Conservation (phyloP, 2,797 vertebrate species). For the Orestias chungarensis region DNA sequence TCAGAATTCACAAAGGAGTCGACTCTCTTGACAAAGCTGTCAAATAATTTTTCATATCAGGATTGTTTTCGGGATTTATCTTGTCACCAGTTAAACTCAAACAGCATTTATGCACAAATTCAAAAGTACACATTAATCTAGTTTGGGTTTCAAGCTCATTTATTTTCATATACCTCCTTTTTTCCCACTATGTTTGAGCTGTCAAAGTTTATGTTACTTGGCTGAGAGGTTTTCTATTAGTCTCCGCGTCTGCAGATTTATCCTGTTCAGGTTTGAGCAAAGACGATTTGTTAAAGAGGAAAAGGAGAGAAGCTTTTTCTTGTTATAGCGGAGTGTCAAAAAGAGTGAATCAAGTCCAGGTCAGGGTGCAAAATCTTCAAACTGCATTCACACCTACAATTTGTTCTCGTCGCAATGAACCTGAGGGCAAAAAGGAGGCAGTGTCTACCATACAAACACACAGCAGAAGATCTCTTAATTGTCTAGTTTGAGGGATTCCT, state of each 20-base stretch:
- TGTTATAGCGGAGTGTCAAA: constrained; percentile 20
- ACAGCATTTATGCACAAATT: constrained; percentile 52
- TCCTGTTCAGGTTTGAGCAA: constrained; percentile 24
- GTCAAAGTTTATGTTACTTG: constrained; percentile 60
- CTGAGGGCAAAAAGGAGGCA: constrained; percentile 6
- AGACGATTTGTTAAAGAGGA: constrained; percentile 15
- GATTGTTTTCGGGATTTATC: constrained; percentile 22
- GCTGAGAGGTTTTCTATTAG: constrained; percentile 52
- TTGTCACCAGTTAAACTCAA: constrained; percentile 61
- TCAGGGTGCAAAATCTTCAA: constrained; percentile 22
- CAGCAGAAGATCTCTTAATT: neutral
- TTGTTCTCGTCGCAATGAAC: constrained; percentile 11
- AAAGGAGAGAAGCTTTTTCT: constrained; percentile 19
- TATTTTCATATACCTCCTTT: constrained; percentile 55
- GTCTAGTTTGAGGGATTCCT: neutral
- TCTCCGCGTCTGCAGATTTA: constrained; percentile 35
- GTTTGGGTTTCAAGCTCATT: constrained; percentile 54
- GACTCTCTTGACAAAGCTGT: constrained; percentile 45
- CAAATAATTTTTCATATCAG: constrained; percentile 31
- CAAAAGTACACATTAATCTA: constrained; percentile 49
- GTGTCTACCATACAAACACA: neutral
- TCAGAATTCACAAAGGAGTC: constrained; percentile 39
- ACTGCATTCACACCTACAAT: constrained; percentile 15
- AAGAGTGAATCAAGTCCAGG: constrained; percentile 15
- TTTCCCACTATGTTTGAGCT: constrained; percentile 45